phyloP scores from a whole-genome alignment of 2,888 invertebrate species.

The Xylota sylvarum region DNA sequence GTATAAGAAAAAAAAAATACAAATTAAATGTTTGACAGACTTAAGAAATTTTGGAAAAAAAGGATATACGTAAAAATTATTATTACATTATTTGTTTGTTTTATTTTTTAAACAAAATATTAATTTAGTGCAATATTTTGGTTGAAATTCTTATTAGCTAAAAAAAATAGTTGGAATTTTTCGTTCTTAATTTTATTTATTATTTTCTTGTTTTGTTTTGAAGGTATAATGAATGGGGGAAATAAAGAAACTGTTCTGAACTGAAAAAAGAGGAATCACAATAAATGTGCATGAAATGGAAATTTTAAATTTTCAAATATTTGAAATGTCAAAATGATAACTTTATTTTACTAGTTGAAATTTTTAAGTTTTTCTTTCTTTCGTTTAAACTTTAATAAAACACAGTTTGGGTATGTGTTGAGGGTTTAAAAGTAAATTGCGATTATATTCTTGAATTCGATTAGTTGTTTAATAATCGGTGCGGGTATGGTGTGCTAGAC shows the following conservation, averaged over 20 bases:
- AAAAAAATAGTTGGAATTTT: slow-evolving; percentile 59
- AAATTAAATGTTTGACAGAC: slow-evolving; percentile 78
- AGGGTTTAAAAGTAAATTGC: neutral
- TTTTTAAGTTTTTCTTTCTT: slow-evolving; percentile 29
- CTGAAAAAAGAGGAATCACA: slow-evolving; percentile 50
- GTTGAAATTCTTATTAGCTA: slow-evolving; percentile 66
- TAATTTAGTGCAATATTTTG: slow-evolving; percentile 75
- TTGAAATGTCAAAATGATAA: slow-evolving; percentile 34
- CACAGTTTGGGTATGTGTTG: neutral
- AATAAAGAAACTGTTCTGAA: slow-evolving; percentile 67
- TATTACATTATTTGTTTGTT: slow-evolving; percentile 51
- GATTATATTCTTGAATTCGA: neutral
- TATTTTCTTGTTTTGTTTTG: slow-evolving; percentile 28
- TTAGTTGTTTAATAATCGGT: neutral
- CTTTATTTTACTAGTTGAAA: slow-evolving; percentile 51
- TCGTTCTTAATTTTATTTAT: slow-evolving; percentile 14
- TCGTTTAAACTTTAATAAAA: neutral
- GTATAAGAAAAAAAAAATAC: slow-evolving; percentile 67
- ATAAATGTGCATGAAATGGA: slow-evolving; percentile 32
- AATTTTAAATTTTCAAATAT: slow-evolving; percentile 50
- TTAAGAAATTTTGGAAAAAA: slow-evolving; percentile 81
- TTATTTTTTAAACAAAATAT: slow-evolving; percentile 48
- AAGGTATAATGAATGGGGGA: slow-evolving; percentile 46
- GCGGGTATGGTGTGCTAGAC: too few species aligned
- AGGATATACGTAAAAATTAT: slow-evolving; percentile 77